Evolutionary conservation across 1,140 invertebrate genomes (phyloP), one percentile per base, ranked within the genome.

Genomic region (Helicorthomorpha holstii): DNA sequence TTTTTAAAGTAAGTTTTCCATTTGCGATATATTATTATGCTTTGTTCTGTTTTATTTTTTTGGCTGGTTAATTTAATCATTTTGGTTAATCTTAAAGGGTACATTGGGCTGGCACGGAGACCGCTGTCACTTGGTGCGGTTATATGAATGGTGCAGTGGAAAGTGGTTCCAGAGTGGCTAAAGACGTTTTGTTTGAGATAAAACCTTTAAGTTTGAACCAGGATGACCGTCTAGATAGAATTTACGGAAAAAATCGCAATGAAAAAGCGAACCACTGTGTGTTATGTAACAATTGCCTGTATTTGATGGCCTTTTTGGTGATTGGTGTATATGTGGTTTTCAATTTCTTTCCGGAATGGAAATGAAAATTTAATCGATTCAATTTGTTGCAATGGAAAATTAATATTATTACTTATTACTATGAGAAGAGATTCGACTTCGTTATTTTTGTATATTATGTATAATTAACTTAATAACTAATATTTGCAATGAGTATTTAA

Each of bases 121-220:
- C 65, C 16, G 65, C 67, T 19, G 67, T 64, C 3, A 50, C 56
- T 3, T 71, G 66, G 64, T 63, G 60, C 59, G 68, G 68, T 7
- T 71, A 63, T 54, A 64, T 71, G 62, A 67, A 61, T 62, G 69
- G 69, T n/a, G 69, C 69, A 21, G 65, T 71, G 10, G 63, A 70
- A 50, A 58, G 65, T 38, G 69, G 69, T n/a, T 52, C 57, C 22
- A 51, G 67, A 48, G 63, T 65, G 24, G 67, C 68, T 21, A 56
- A 58, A 49, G 66, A 70, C 57, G 64, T 69, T 16, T 22, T 54
- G 14, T 26, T 27, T 27, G 29, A 49, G n/a, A 16, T 49, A 7
- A 3, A 23, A 14, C 52, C 52, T 12, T 19, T n/a, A n/a, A 16
- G 25, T 16, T n/a, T 53, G 4, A 48, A 23, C 4, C 10, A 24